Evolutionary conservation across 2,888 invertebrate species (phyloP), one percentile per base, ranked within the genome.

Genomic region (Steinernema carpocapsae): DNA sequence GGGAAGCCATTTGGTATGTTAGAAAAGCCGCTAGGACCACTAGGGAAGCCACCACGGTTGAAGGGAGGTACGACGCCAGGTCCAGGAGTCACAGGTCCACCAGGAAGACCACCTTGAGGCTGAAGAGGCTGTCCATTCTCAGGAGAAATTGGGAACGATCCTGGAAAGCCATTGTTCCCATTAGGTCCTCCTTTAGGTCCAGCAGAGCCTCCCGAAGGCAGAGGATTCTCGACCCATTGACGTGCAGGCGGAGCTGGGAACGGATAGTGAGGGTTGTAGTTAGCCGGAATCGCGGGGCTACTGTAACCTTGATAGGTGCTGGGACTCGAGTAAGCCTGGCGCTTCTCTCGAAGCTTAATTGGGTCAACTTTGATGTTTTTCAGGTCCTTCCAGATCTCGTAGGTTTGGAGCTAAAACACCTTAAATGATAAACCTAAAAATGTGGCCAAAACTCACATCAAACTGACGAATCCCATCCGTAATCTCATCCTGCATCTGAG

Each of bases 351-450:
- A n/a, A 74, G 37, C 19, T 70, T 70, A 0, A 32, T 14, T 12
- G 70, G 74, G 24, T 74, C 46, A 19, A 74, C 74, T 19, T 72
- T 45, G 14, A 74, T n/a, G 4, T 56, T 42, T 6, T 43, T 19
- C n/a, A 74, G 17, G n/a, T 74, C 51, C 29, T 43, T 70, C 74
- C 74, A 74, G 22, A 74, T 71, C 14, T 74, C 74, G 42, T 70
- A 46, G 17, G 74, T 45, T 24, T 70, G 19, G n/a, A 71, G 29
- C 74, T 74, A 26, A 22, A 74, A 22, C 43, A 14, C 22, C 2
- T 6, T 56, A 26, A 24, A 14, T 24, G 12, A 45, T 45, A n/a
- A 19, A 24, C 22, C 14, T n/a, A 37, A 42, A 24, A n/a, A 70
- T 17, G 71, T 4, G 29, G n/a, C 17, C 3, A 19, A 24, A 72